Conservation (phyloP, 1,140 invertebrate species). For the Drosophila prosaltans region DNA sequence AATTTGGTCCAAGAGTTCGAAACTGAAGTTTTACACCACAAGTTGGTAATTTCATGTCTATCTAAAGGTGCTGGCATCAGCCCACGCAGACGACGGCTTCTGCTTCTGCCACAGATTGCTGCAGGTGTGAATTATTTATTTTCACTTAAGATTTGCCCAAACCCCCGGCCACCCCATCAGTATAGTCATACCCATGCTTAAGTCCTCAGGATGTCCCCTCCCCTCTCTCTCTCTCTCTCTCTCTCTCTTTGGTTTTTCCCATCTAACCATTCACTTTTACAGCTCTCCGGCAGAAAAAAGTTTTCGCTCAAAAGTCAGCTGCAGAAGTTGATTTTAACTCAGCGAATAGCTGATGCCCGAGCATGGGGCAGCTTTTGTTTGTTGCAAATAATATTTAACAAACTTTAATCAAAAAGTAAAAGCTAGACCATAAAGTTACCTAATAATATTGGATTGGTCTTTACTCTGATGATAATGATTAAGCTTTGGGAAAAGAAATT, state of each 20-base stretch:
- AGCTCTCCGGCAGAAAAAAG: slow-evolving; percentile 58
- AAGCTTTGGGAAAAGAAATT: too few species aligned
- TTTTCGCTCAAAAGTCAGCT: slow-evolving; percentile 75
- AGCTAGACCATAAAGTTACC: slow-evolving; percentile 3
- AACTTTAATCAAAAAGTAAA: slow-evolving; percentile 13
- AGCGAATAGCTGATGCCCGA: slow-evolving; percentile 26
- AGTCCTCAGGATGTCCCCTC: too few species aligned
- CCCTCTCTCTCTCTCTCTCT: too few species aligned
- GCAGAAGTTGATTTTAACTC: slow-evolving; percentile 74
- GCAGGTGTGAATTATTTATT: slow-evolving; percentile 83
- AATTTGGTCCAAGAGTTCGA: slow-evolving; percentile 68
- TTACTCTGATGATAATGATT: too few species aligned
- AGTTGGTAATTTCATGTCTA: slow-evolving; percentile 66
- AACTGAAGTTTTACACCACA: slow-evolving; percentile 72
- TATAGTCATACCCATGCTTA: neutral
- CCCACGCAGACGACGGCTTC: slow-evolving; percentile 4
- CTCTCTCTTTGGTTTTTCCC: neutral
- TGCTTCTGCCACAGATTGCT: slow-evolving; percentile 50
- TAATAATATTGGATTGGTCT: too few species aligned
- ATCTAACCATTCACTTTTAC: slow-evolving; percentile 39
- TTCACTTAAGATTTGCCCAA: slow-evolving; percentile 77
- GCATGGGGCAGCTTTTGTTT: slow-evolving; percentile 61
- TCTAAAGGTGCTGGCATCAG: slow-evolving; percentile 28
- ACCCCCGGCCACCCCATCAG: slow-evolving; percentile 16
- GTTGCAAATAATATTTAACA: slow-evolving; percentile 74